These are phyloP conservation scores for Drosophila leontia DNA, from an alignment of 1,140 invertebrate genomes.

Conservation along the genomic window DNA sequence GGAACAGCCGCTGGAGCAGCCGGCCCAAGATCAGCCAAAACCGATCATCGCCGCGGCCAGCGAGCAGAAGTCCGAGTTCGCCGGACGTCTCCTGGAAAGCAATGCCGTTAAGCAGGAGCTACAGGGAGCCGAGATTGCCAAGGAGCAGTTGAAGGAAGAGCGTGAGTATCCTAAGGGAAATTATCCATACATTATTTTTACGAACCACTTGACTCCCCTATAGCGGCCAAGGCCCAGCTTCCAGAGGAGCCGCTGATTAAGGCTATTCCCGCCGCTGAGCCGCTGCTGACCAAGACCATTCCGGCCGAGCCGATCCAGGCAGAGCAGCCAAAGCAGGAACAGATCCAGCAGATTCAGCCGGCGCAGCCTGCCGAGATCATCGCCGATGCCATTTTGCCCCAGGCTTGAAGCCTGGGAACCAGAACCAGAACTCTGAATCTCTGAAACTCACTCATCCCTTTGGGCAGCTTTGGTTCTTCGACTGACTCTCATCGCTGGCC, in stretches of 20 bases:
- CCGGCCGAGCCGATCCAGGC: slow-evolving; percentile 36
- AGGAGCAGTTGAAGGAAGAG: slow-evolving; percentile 56
- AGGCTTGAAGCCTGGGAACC: slow-evolving; percentile 27
- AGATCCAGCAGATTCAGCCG: slow-evolving; percentile 35
- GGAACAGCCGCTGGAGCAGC: slow-evolving; percentile 50
- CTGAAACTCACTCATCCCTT: slow-evolving; percentile 51
- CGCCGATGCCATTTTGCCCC: slow-evolving; percentile 45
- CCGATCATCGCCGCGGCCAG: slow-evolving; percentile 46
- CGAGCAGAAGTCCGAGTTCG: slow-evolving; percentile 60
- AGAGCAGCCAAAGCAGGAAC: slow-evolving; percentile 28
- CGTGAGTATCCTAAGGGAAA: slow-evolving; percentile 29
- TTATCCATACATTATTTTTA: neutral
- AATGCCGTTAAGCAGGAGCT: slow-evolving; percentile 62
- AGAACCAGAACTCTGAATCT: slow-evolving; percentile 24
- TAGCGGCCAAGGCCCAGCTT: slow-evolving; percentile 30
- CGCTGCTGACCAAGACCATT: slow-evolving; percentile 30
- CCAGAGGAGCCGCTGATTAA: slow-evolving; percentile 48
- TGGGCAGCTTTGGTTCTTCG: slow-evolving; percentile 78
- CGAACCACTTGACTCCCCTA: neutral
- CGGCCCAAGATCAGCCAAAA: slow-evolving; percentile 19
- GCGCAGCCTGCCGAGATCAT: slow-evolving; percentile 44
- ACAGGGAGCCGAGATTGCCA: slow-evolving; percentile 22
- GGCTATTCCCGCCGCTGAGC: slow-evolving; percentile 25
- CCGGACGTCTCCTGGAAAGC: slow-evolving; percentile 62
- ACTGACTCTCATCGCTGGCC: slow-evolving; percentile 61